These are phyloP conservation scores for Entosphenus tridentatus DNA, from an alignment of 2,113 vertebrate species.

Conservation along the genomic window DNA sequence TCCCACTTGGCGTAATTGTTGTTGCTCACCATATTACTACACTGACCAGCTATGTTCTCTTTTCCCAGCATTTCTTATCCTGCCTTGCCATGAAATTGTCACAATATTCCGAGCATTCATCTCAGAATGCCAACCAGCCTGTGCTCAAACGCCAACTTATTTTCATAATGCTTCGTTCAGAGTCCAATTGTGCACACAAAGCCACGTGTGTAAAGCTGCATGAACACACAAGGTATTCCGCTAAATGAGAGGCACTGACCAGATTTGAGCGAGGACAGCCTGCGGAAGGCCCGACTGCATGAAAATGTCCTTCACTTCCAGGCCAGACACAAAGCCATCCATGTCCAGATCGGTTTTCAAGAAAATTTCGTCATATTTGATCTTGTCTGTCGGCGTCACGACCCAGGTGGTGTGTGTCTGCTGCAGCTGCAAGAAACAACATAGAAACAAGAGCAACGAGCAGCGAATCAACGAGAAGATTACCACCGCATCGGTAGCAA, in stretches of 20 bases:
- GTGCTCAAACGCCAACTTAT: too few species aligned
- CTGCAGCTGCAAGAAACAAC: constrained; percentile 28
- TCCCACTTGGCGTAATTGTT: too few species aligned
- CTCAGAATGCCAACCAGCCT: too few species aligned
- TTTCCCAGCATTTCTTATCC: too few species aligned
- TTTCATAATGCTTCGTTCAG: too few species aligned
- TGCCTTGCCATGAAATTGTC: too few species aligned
- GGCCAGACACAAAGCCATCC: constrained; percentile 79
- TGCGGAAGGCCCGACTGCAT: constrained; percentile 84
- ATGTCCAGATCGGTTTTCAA: constrained; percentile 70
- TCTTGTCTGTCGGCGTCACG: constrained; percentile 51
- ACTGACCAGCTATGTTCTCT: too few species aligned
- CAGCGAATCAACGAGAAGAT: not conserved
- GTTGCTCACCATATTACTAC: too few species aligned
- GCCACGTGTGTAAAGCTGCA: too few species aligned
- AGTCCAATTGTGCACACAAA: too few species aligned
- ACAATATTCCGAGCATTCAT: too few species aligned
- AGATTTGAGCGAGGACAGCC: constrained; percentile 72
- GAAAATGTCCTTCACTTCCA: constrained; percentile 91
- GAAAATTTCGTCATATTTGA: constrained; percentile 78
- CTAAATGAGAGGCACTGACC: constrained; percentile 24
- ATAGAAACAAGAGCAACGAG: not conserved
- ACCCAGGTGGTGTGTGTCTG: constrained; percentile 33
- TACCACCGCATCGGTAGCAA: not conserved
- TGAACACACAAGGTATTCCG: too few species aligned